phyloP scores from a whole-genome alignment of 2,113 vertebrate genomes.

The Ictidomys tridecemlineatus region DNA sequence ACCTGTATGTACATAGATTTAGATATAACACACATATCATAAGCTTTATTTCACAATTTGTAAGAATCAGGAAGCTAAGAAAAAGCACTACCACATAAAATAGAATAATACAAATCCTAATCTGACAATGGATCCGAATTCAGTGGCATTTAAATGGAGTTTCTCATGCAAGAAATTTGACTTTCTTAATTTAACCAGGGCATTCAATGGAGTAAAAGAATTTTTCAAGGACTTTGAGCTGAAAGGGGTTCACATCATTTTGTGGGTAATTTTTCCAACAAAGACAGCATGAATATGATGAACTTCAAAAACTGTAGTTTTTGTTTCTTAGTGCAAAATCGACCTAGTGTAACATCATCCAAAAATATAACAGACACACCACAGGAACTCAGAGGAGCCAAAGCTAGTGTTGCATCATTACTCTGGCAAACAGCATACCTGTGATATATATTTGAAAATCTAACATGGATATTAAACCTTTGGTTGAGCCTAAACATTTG shows the following conservation, averaged over 20 bases:
- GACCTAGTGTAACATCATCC: not conserved
- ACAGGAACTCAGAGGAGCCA: not conserved
- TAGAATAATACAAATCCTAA: not conserved
- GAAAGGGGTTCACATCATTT: constrained; percentile 21
- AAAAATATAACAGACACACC: not conserved
- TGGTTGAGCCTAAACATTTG: not conserved
- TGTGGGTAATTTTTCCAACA: not conserved
- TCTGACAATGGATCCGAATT: not conserved
- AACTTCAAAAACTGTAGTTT: not conserved
- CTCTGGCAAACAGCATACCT: not conserved
- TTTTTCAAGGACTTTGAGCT: not conserved
- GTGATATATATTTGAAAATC: constrained; percentile 20
- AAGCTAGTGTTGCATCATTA: not conserved
- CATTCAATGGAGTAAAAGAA: constrained; percentile 26
- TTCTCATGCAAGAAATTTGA: not conserved
- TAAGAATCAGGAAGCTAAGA: constrained; percentile 7
- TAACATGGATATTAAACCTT: not conserved
- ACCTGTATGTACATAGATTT: not conserved
- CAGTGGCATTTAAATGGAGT: not conserved
- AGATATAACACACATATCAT: not conserved
- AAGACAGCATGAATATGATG: constrained; percentile 7
- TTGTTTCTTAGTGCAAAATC: not conserved
- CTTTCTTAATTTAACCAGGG: constrained; percentile 39
- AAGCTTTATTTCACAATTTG: not conserved
- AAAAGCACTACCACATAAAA: not conserved